Evolutionary conservation across 2,888 invertebrate genomes (phyloP).

Genomic region (Hypselothyrea guttata): DNA sequence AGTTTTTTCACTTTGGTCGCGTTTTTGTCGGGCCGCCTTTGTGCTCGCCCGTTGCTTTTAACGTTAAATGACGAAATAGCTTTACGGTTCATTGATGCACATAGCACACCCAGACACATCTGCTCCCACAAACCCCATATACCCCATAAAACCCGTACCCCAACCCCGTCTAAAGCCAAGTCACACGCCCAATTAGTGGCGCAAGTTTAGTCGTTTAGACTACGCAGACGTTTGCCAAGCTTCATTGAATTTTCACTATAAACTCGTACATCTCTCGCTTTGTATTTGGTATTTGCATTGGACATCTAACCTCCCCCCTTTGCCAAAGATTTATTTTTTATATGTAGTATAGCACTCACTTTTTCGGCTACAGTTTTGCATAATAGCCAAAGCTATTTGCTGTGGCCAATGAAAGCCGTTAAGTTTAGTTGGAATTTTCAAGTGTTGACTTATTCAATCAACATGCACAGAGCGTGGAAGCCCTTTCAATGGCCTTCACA

Average conservation of each 20-base stretch:
- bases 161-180: conserved; percentile 44
- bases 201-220: conserved; percentile 71
- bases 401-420: conserved; percentile 67
- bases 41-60: conserved; percentile 71
- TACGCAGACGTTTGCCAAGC: conserved; percentile 62
- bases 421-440: conserved; percentile 68
- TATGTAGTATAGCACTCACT: conserved; percentile 35
- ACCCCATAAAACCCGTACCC: background rate
- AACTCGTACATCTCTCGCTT: conserved; percentile 6
- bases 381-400: conserved; percentile 62
- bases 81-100: conserved; percentile 78
- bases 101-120: conserved; percentile 51
- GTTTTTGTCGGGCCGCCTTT: conserved; percentile 72
- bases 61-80: conserved; percentile 79
- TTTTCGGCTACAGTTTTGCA: conserved; percentile 73
- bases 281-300: conserved; percentile 62
- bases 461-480: conserved; percentile 23
- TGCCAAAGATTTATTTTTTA: conserved; percentile 9
- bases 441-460: conserved; percentile 75
- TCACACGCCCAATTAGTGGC: conserved; percentile 77
- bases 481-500: conserved; percentile 38
- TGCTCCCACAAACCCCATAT: conserved; percentile 8
- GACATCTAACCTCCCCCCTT: conserved; percentile 30
- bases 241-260: conserved; percentile 74
- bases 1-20: conserved; percentile 77